These are phyloP conservation scores for Microcaecilia unicolor DNA, from an alignment of 2,797 vertebrate species.

Conservation along the genomic window DNA sequence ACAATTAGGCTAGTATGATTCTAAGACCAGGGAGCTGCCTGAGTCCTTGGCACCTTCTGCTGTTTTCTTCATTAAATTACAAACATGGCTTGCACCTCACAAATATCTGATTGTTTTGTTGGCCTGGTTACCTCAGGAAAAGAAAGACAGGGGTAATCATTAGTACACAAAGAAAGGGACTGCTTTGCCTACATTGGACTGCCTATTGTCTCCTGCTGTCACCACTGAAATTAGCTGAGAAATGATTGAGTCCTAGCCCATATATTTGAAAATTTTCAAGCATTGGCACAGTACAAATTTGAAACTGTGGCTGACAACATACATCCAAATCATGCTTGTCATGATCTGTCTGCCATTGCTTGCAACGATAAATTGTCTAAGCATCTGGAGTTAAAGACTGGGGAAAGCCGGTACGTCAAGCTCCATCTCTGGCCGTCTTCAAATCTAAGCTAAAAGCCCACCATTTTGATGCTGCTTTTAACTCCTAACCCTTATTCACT, in stretches of 20 bases:
- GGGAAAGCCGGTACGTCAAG: too few relatives aligned
- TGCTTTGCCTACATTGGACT: conserved; percentile 9
- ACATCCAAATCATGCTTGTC: background rate
- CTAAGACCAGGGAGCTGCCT: conserved; percentile 9
- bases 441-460: too few relatives aligned
- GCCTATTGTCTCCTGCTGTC: conserved; percentile 22
- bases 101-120: conserved; percentile 24
- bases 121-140: conserved; percentile 17
- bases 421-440: too few relatives aligned
- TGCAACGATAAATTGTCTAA: too few relatives aligned
- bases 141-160: conserved; percentile 21
- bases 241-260: background rate
- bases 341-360: background rate
- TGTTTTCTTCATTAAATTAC: conserved; percentile 32
- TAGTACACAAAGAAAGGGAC: conserved; percentile 16
- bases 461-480: too few relatives aligned
- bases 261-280: background rate
- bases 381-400: too few relatives aligned
- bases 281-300: background rate
- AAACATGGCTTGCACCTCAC: conserved; percentile 27
- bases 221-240: background rate
- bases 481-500: too few relatives aligned
- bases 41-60: conserved; percentile 16
- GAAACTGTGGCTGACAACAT: background rate
- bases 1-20: conserved; percentile 12